Percentiles rank a stretch among this genome's conserved stretches.
Conservation (phyloP, 2,797 vertebrate species). For the Anomalospiza imberbis region DNA sequence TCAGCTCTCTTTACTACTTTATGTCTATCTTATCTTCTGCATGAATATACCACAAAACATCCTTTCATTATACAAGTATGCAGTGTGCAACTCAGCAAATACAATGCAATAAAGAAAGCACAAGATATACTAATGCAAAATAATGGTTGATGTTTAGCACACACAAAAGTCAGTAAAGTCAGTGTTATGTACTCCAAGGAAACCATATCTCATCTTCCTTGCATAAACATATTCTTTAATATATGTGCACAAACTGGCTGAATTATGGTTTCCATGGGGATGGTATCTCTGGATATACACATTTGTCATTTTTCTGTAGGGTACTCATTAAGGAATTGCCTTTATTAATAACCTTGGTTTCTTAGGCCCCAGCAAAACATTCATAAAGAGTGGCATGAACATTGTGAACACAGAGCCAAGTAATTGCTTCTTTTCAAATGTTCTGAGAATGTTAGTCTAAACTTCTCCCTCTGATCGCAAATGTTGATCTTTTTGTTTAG, state of each 20-base stretch:
- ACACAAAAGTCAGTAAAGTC: not conserved
- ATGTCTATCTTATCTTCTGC: not conserved
- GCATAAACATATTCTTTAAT: slow-evolving; percentile 25
- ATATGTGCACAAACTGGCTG: not conserved
- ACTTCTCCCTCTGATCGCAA: not conserved
- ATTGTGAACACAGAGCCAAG: not conserved
- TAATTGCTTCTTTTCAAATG: not conserved
- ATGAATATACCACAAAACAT: not conserved
- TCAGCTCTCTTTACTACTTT: not conserved
- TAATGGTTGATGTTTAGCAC: slow-evolving; percentile 49
- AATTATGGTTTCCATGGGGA: slow-evolving; percentile 58
- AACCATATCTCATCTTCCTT: slow-evolving; percentile 39
- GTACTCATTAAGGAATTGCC: slow-evolving; percentile 10
- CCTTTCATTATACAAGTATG: not conserved
- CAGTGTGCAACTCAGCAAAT: slow-evolving; percentile 11
- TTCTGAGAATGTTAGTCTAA: not conserved
- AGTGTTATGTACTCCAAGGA: slow-evolving; percentile 37
- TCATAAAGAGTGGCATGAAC: not conserved
- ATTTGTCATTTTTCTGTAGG: slow-evolving; percentile 33
- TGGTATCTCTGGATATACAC: not conserved
- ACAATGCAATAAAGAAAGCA: not conserved
- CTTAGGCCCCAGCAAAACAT: not conserved
- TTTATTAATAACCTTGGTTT: slow-evolving; percentile 37
- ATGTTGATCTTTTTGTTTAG: not conserved
- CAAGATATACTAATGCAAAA: slow-evolving; percentile 31